Conservation (phyloP, 1,140 invertebrate species). For the Muscidifurax raptorellus region DNA sequence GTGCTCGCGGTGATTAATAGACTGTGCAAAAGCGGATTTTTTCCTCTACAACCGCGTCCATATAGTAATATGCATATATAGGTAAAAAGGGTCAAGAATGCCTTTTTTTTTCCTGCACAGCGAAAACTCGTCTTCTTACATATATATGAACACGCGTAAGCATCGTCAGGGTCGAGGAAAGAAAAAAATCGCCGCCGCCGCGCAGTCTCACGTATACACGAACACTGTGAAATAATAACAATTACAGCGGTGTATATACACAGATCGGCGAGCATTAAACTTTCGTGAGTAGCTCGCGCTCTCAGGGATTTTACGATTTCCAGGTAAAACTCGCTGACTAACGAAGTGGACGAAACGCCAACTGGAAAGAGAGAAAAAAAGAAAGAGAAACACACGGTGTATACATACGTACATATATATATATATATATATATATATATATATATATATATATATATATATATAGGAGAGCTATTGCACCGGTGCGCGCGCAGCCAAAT, state of each 20-base stretch:
- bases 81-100: neutral
- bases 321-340: constrained; percentile 10
- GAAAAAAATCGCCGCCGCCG: no score
- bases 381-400: neutral
- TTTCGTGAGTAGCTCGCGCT: constrained; percentile 3
- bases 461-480: neutral
- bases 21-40: neutral
- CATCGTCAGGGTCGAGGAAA: no score
- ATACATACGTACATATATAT: no score
- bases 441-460: no score
- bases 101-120: no score
- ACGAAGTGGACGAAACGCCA: constrained; percentile 18
- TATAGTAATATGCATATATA: no score
- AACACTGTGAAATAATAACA: neutral
- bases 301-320: constrained; percentile 36
- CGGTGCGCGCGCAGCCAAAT: constrained; percentile 15
- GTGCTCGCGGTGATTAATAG: neutral
- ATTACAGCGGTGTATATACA: neutral
- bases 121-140: no score
- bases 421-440: no score
- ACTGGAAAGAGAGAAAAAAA: neutral
- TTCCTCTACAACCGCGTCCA: neutral
- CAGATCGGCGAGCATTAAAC: neutral
- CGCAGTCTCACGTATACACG: no score
- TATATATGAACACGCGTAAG: no score